Evolutionary conservation across 2,797 vertebrate species (phyloP), one percentile per base, ranked within the genome.

Genomic region (Emydoidea blandingii): DNA sequence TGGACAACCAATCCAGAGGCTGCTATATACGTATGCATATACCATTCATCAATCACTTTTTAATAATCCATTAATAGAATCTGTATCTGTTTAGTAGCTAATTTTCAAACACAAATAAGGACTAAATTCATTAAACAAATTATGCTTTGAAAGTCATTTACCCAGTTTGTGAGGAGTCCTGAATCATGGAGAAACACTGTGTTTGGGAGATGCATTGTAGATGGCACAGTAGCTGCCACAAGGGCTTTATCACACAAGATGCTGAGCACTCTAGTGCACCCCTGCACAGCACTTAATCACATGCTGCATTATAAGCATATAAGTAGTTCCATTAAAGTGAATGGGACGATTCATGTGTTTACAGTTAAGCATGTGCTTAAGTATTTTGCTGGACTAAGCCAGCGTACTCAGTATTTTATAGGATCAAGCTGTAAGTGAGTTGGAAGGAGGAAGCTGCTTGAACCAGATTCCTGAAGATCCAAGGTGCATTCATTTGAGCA

Each of bases 401-500:
- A 11, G 9, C 79, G 15, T 18, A n/a, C 18, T 87, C 62, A 89
- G 25, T 78, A 41, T n/a, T 18, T 83, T 83, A 54, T 1, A 31
- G 41, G 62, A 80, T 72, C 6, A 92, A 92, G 21, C 62, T 49
- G 34, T 62, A 62, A 81, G 19, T 1, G 49, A 88, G 44, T 15
- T 50, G 62, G 1, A 29, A 25, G 5, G 81, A 82, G 47, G 16
- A 92, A 84, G 0, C 0, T 4, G 4, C 7, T 94, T 93, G 44
- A 37, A 14, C 50, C 12, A 65, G 76, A 78, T 79, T 23, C 18
- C 3, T 41, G 50, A 50, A 81, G 78, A 86, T 23, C 34, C 37
- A 41, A 65, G 56, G 74, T 90, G 29, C 8, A 41, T 90, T 84
- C 89, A 50, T 93, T 86, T 14, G 12, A 65, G 25, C 23, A 25